phyloP scores from a whole-genome alignment of 2,888 invertebrate species.

The Noctua pronuba region DNA sequence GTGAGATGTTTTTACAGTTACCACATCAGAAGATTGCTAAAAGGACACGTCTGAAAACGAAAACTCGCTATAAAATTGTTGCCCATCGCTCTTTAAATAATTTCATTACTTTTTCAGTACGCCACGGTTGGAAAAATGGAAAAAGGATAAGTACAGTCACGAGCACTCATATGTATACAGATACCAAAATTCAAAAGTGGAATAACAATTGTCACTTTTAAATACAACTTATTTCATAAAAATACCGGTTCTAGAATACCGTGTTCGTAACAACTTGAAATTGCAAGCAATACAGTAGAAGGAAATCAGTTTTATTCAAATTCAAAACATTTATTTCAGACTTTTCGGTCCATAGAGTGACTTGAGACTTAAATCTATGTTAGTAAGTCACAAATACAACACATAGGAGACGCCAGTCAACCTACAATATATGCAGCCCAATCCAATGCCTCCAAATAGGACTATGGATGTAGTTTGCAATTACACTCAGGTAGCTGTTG shows the following conservation, averaged over 20 bases:
- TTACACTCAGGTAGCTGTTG: too few species aligned
- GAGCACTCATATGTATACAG: background rate
- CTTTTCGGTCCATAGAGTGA: too few species aligned
- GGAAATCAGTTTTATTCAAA: background rate
- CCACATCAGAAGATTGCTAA: background rate
- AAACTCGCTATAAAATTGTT: constrained; percentile 1
- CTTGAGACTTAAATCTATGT: too few species aligned
- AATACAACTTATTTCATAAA: background rate
- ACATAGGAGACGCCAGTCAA: too few species aligned
- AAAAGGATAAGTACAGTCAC: background rate
- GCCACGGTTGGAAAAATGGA: background rate
- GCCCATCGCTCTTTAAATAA: background rate
- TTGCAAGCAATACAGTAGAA: background rate
- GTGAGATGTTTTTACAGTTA: background rate
- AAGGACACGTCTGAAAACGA: background rate
- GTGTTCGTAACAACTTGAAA: background rate
- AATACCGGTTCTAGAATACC: background rate
- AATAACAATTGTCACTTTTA: background rate
- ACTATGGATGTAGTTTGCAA: too few species aligned
- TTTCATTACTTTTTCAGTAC: background rate
- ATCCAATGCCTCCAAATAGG: too few species aligned
- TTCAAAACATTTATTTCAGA: too few species aligned
- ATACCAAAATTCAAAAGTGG: background rate
- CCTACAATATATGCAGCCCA: too few species aligned
- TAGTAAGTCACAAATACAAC: too few species aligned